These are phyloP conservation scores for Gephyroberyx darwinii DNA, from an alignment of 2,797 vertebrate genomes.

Conservation along the genomic window DNA sequence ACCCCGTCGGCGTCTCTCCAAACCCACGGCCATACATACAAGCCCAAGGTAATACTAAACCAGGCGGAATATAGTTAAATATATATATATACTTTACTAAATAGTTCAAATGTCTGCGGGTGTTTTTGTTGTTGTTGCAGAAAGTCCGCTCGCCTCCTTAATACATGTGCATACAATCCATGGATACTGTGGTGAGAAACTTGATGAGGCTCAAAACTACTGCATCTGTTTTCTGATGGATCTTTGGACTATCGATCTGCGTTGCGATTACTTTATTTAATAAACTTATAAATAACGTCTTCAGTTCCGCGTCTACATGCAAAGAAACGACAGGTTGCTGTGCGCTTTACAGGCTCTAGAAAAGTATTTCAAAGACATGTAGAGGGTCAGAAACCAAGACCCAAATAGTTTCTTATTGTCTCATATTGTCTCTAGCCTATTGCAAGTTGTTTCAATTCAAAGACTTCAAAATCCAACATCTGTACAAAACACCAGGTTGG, in stretches of 20 bases:
- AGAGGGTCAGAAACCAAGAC: no score
- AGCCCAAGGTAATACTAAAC: constrained; percentile 38
- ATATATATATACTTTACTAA: background rate
- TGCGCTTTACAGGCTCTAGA: background rate
- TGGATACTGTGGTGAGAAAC: constrained; percentile 10
- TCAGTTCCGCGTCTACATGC: background rate
- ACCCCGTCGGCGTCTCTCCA: constrained; percentile 43
- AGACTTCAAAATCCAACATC: background rate
- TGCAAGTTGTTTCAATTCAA: background rate
- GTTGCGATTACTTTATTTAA: no score
- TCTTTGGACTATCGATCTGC: no score
- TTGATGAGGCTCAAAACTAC: background rate
- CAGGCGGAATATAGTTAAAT: background rate
- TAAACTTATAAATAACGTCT: no score
- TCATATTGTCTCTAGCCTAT: background rate
- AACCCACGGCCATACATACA: constrained; percentile 26
- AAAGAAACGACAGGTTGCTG: constrained; percentile 7
- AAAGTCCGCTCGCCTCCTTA: background rate
- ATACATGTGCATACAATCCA: background rate
- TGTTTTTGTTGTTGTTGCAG: background rate
- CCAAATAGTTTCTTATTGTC: no score
- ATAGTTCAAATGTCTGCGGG: background rate
- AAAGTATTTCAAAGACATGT: no score
- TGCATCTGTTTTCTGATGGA: no score
- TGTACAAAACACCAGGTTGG: background rate